phyloP scores from a whole-genome alignment of 2,888 invertebrate species.

The Eupithecia abbreviata region DNA sequence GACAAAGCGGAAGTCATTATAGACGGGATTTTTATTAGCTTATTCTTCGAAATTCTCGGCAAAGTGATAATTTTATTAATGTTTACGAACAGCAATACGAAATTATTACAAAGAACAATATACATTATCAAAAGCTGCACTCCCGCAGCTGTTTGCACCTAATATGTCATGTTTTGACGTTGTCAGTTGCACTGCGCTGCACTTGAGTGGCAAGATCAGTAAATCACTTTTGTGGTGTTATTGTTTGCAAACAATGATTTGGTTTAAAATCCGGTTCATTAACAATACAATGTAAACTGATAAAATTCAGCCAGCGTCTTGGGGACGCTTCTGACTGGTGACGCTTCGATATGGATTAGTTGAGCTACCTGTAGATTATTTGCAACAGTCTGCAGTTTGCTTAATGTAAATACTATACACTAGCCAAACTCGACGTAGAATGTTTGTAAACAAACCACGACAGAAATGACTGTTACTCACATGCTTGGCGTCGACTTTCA shows the following conservation, averaged over 20 bases:
- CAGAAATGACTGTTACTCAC: too few species aligned
- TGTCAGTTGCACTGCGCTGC: conserved; percentile 5
- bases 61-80: neutral
- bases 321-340: too few species aligned
- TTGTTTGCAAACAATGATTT: conserved; percentile 8
- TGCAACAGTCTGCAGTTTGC: too few species aligned
- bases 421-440: too few species aligned
- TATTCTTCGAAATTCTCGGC: neutral
- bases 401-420: too few species aligned
- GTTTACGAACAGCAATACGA: neutral
- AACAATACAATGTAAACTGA: neutral
- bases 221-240: conserved; percentile 20
- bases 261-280: neutral
- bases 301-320: neutral
- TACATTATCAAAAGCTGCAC: neutral
- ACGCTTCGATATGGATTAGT: too few species aligned
- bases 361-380: too few species aligned
- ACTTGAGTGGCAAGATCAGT: conserved; percentile 14
- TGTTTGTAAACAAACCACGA: too few species aligned
- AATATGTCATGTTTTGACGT: conserved; percentile 19
- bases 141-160: conserved; percentile 5
- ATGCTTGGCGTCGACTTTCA: too few species aligned
- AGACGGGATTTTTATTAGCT: too few species aligned
- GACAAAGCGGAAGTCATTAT: neutral
- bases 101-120: neutral